Evolutionary conservation across 2,888 invertebrate species (phyloP).

Genomic region (Nemotelus nigrinus): DNA sequence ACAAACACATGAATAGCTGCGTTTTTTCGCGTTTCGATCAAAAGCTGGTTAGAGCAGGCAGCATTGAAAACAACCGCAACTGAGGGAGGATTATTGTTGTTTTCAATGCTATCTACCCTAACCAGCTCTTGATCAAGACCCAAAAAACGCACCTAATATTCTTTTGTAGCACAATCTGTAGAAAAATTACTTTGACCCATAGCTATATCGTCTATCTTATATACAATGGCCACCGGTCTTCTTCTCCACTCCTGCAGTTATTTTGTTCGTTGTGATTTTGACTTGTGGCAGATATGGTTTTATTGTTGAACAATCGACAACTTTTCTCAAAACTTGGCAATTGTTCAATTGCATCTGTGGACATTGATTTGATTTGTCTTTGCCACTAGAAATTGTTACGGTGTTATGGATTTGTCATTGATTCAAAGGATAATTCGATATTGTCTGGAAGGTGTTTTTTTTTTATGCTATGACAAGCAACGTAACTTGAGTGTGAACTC

Average conservation of each 20-base stretch:
- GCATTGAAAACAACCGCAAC: too few species aligned
- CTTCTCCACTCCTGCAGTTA: not conserved
- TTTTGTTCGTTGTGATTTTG: slow-evolving; percentile 28
- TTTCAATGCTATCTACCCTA: too few species aligned
- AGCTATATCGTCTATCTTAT: too few species aligned
- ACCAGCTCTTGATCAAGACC: too few species aligned
- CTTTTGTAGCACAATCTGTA: too few species aligned
- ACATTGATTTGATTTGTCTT: slow-evolving; percentile 30
- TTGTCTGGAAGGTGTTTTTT: slow-evolving; percentile 11
- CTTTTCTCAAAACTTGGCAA: slow-evolving; percentile 10
- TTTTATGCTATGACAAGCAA: not conserved
- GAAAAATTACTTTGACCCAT: too few species aligned
- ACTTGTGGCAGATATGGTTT: slow-evolving; percentile 11
- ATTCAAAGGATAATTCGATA: slow-evolving; percentile 23
- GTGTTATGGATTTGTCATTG: slow-evolving; percentile 26
- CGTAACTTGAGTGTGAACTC: too few species aligned
- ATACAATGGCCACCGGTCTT: not conserved
- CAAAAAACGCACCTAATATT: too few species aligned
- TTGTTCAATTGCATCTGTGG: slow-evolving; percentile 27
- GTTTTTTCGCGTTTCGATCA: too few species aligned
- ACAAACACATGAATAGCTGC: too few species aligned
- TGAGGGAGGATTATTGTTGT: too few species aligned
- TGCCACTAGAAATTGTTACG: slow-evolving; percentile 23
- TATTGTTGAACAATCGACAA: slow-evolving; percentile 13
- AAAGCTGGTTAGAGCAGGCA: too few species aligned